Percentiles rank a stretch among this genome's conserved stretches.
phyloP scores from a whole-genome alignment of 2,113 vertebrate genomes.

The Stomatorhinus ivindoensis region DNA sequence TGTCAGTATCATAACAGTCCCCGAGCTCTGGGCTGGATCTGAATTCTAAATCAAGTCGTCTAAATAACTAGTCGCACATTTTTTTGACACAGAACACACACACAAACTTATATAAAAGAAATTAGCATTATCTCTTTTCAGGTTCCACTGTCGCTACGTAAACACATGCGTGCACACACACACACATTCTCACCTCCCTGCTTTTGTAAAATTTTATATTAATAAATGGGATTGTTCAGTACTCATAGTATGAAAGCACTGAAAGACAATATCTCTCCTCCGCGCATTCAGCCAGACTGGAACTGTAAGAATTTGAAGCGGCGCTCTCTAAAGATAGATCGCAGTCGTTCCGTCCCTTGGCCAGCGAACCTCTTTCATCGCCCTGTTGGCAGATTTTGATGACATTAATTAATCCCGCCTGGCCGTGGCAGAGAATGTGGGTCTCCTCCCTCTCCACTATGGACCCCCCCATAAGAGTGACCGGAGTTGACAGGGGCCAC shows the following conservation, averaged over 20 bases:
- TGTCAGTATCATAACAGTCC: neutral
- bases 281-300: neutral
- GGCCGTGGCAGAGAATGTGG: neutral
- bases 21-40: neutral
- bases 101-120: neutral
- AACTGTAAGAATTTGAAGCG: neutral
- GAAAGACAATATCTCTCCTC: neutral
- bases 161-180: neutral
- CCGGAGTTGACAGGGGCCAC: neutral
- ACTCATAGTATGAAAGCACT: neutral
- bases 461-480: neutral
- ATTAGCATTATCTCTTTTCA: neutral
- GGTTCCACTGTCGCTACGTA: neutral
- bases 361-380: neutral
- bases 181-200: neutral
- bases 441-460: neutral
- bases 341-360: neutral
- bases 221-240: neutral
- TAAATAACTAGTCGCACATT: neutral
- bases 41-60: constrained; percentile 11
- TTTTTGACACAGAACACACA: neutral
- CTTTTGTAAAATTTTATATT: neutral
- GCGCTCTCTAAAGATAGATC: neutral
- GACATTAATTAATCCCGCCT: constrained; percentile 3
- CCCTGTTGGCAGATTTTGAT: neutral